These are phyloP conservation scores for Aeoliscus strigatus DNA, from an alignment of 2,797 vertebrate species.

Conservation along the genomic window DNA sequence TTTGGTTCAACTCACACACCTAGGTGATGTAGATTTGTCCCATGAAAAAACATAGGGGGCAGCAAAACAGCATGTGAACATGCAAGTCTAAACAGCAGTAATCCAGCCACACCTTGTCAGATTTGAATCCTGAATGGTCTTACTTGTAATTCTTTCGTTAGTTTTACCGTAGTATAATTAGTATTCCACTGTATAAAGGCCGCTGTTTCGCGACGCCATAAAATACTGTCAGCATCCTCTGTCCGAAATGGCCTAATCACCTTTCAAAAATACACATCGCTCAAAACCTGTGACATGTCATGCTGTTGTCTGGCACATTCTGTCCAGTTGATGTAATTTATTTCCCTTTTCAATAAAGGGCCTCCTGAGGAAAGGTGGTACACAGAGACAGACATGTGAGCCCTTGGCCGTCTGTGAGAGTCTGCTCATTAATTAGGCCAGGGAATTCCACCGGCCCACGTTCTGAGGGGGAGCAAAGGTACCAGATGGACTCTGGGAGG, in stretches of 20 bases:
- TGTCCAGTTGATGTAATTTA: conserved; percentile 73
- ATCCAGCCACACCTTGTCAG: not conserved
- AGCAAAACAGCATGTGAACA: not conserved
- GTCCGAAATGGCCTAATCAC: conserved; percentile 10
- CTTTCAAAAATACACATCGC: conserved; percentile 13
- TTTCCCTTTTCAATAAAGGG: conserved; percentile 74
- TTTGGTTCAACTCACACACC: too few relatives aligned
- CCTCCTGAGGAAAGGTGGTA: conserved; percentile 61
- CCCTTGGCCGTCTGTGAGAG: conserved; percentile 75
- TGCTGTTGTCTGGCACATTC: conserved; percentile 63
- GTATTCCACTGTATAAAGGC: too few relatives aligned
- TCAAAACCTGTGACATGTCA: conserved; percentile 46
- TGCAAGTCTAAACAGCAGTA: too few relatives aligned
- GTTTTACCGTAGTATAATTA: too few relatives aligned
- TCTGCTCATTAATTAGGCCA: conserved; percentile 81
- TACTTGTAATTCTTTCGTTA: not conserved
- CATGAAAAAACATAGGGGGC: not conserved
- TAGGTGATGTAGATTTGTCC: not conserved
- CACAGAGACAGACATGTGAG: conserved; percentile 69
- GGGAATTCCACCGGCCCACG: conserved; percentile 76
- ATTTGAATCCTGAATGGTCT: not conserved
- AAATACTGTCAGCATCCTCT: conserved; percentile 4
- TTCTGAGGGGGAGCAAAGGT: conserved; percentile 74
- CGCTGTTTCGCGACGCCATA: too few relatives aligned
- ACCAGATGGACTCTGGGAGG: conserved; percentile 81